Evolutionary conservation across 2,888 invertebrate species (phyloP), one percentile per base, ranked within the genome.

Genomic region (Euzophera pinguis): DNA sequence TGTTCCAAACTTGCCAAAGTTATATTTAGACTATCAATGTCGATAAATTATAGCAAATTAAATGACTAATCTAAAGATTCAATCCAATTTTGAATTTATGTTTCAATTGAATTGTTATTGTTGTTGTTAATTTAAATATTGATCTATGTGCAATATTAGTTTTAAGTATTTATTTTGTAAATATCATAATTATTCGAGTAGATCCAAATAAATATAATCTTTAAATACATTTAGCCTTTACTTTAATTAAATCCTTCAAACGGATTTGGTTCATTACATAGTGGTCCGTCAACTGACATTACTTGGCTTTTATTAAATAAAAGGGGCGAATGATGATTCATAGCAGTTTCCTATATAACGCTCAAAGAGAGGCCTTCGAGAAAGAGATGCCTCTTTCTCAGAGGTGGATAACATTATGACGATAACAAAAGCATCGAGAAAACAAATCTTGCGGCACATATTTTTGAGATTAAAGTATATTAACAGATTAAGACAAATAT

Each of bases 141-240:
- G 63, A 64, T 76, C 70, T 69, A 77, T 74, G 89, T 90, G 90
- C 90, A 90, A 90, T 90, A 90, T 81, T 90, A 88, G 73, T 61
- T 71, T 49, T 84, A 88, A 81, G 78, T 75, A 75, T 80, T 84
- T 73, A 78, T 81, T 83, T 76, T 90, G 89, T 90, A 89, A 81
- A 90, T 89, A 65, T 3, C 22, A 22, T 22, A 22, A n/a, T 67
- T 70, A 60, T 65, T 69, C 62, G 73, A 71, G 70, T 75, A 84
- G 78, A 68, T 53, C 55, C 60, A 64, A 83, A 71, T 73, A 73
- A 78, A 79, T n/a, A n/a, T 64, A 65, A 68, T 72, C 61, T 71
- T 68, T 69, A 62, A 67, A 64, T 61, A 62, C 60, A 49, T 53
- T 37, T 27, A 27, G 49, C 13, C 22, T 22, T 12, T 29, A 12